phyloP scores from a whole-genome alignment of 2,113 vertebrate species.

The Rhegmatorhina hoffmannsi region DNA sequence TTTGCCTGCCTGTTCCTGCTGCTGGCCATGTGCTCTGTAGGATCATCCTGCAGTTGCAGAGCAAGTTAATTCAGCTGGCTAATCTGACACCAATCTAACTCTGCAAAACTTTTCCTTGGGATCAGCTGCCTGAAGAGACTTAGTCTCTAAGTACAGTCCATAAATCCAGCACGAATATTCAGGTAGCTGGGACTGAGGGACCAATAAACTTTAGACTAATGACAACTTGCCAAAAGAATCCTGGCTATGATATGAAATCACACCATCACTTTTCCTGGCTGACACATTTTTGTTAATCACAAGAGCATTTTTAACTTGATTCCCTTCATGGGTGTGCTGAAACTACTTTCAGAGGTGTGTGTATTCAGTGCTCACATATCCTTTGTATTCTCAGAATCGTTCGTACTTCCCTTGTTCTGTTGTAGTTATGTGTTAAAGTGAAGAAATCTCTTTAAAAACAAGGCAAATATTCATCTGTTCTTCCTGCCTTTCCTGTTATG shows the following conservation, averaged over 20 bases:
- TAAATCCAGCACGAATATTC: not conserved
- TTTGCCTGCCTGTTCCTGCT: not conserved
- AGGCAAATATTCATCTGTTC: not conserved
- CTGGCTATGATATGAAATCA: not conserved
- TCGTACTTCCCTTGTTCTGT: not conserved
- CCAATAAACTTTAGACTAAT: not conserved
- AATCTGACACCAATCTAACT: accelerated
- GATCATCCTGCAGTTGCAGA: not conserved
- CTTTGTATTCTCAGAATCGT: not conserved
- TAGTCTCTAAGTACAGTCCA: not conserved
- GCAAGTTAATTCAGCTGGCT: not conserved
- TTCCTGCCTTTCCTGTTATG: not conserved
- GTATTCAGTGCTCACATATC: not conserved
- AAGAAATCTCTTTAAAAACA: not conserved
- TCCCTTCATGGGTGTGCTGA: not conserved
- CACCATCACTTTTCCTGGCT: not conserved
- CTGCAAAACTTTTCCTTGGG: not conserved
- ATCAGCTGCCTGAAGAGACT: not conserved
- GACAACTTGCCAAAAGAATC: not conserved
- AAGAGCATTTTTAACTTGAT: not conserved
- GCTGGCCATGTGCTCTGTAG: not conserved
- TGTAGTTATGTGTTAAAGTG: not conserved
- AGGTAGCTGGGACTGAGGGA: not conserved
- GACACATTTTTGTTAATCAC: not conserved
- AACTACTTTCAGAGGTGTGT: not conserved